phyloP scores from a whole-genome alignment of 2,888 invertebrate genomes.

The Agriopis leucophaearia region DNA sequence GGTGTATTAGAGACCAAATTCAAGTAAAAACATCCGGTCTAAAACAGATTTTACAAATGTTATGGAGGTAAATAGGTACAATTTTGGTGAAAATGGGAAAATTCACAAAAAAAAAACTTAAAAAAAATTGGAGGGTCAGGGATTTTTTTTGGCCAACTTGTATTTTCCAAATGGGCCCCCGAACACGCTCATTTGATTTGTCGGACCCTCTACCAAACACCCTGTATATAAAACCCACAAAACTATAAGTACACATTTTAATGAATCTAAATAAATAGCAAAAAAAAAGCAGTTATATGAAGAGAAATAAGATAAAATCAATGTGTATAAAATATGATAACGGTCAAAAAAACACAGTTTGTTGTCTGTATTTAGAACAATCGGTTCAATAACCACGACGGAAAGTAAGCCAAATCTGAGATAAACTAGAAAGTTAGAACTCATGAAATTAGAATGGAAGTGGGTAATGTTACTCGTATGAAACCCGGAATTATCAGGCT shows the following conservation, averaged over 20 bases:
- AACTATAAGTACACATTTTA: neutral
- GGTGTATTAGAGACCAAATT: too few relatives aligned
- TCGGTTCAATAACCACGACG: conserved; percentile 33
- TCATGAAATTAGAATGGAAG: conserved; percentile 32
- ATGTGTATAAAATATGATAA: conserved; percentile 13
- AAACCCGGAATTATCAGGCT: conserved; percentile 19
- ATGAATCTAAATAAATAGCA: neutral
- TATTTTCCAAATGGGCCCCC: too few relatives aligned
- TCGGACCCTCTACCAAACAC: too few relatives aligned
- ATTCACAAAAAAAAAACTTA: too few relatives aligned
- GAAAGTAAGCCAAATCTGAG: conserved; percentile 35
- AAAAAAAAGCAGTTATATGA: neutral
- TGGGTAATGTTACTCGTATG: conserved; percentile 22
- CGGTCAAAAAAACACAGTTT: conserved; percentile 22
- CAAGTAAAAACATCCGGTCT: too few relatives aligned
- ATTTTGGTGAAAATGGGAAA: too few relatives aligned
- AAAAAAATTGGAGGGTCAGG: too few relatives aligned
- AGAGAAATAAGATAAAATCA: neutral
- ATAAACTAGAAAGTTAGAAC: conserved; percentile 33
- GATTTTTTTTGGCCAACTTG: too few relatives aligned
- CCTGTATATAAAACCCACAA: too few relatives aligned
- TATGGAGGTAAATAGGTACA: too few relatives aligned
- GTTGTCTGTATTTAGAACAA: conserved; percentile 32
- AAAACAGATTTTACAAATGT: too few relatives aligned
- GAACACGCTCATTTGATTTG: too few relatives aligned